Evolutionary conservation across 2,797 vertebrate genomes (phyloP), one percentile per base, ranked within the genome.

Genomic region (Austrolebias charrua): DNA sequence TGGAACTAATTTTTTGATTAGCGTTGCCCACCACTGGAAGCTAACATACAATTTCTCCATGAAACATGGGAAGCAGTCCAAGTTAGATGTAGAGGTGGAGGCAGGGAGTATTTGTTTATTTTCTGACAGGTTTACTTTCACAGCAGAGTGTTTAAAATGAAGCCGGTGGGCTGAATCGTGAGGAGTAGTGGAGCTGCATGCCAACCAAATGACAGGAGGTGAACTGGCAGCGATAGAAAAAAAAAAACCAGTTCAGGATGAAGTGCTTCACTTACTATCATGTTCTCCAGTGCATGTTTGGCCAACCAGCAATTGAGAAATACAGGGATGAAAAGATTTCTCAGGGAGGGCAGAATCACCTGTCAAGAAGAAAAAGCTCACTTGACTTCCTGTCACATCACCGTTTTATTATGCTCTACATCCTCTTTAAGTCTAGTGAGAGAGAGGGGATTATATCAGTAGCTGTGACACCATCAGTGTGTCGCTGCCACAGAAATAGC

Each of bases 301-400:
- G 93, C 93, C 76, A 94, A 81, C 93, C 93, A 95, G 89, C 94
- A 95, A 76, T 95, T 95, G 67, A 95, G 93, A 83, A 95, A 95
- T 29, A 95, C 93, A 0, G 94, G 94, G 72, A 95, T 94, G 87
- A 94, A 95, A 79, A 94, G 86, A 75, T 93, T 94, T 87, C 88
- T 88, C 75, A 94, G 74, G 56, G 92, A 90, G 14, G 92, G 92
- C 79, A 93, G 82, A 86, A 93, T 92, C 79, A 95, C 92, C 94
- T 95, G 86, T 43, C 29, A 69, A 66, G 13, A 73, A 76, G 55
- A 70, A 69, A 81, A 54, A 67, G 51, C 19, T 19, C 63, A 45
- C n/a, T 56, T 65, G 35, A 16, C 42, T 43, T 4, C 40, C 14
- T 45, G 28, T 51, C 9, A 46, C 10, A 33, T 61, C 19, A 15